These are phyloP conservation scores for Corythoichthys intestinalis DNA, from an alignment of 2,113 vertebrate genomes.

Conservation along the genomic window DNA sequence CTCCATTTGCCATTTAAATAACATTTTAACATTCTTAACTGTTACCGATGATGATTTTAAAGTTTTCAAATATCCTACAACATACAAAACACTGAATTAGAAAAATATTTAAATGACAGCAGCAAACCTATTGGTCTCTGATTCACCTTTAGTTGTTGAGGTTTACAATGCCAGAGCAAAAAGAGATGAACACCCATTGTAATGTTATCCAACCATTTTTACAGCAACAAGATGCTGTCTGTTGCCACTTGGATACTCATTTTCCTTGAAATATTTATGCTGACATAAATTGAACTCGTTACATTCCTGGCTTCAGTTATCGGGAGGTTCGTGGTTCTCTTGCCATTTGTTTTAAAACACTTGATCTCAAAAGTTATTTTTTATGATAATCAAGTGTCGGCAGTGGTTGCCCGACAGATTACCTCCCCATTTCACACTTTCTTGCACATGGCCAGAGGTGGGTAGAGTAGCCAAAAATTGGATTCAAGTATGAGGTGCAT, in stretches of 20 bases:
- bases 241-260: constrained; percentile 47
- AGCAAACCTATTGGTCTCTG: constrained; percentile 25
- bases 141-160: constrained; percentile 37
- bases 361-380: constrained; percentile 20
- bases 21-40: no score
- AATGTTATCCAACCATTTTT: constrained; percentile 45
- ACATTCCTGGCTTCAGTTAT: constrained; percentile 46
- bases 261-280: constrained; percentile 61
- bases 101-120: no score
- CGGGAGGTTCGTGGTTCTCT: constrained; percentile 28
- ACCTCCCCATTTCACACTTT: no score
- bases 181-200: constrained; percentile 29
- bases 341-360: constrained; percentile 33
- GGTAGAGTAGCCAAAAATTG: no score
- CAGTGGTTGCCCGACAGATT: no score
- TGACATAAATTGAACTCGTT: constrained; percentile 56
- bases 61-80: no score
- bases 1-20: no score
- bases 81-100: no score
- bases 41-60: no score
- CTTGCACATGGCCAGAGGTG: no score
- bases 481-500: no score
- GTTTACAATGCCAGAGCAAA: constrained; percentile 28
- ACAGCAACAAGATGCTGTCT: constrained; percentile 57
- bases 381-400: no score